Base-by-base conservation (phyloP, 2,888 invertebrate genomes). In the Lasioglossum morio region DNA sequence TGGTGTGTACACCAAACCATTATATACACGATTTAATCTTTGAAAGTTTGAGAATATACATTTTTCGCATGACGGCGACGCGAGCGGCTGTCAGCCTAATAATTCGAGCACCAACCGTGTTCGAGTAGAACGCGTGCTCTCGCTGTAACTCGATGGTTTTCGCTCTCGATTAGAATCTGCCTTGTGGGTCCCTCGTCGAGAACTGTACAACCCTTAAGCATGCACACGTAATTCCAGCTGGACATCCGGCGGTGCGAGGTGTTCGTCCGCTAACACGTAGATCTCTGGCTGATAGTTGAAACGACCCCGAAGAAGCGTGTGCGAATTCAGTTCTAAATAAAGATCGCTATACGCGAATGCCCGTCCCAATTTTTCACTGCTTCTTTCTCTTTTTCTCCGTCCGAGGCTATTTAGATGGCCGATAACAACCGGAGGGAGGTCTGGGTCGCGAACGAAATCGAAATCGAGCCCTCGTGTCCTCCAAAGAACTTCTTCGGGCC, bases 191-290 rank as follows among this genome's bases (percentile, higher is more conserved):
- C 12, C 48, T 74, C 30, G 48, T 46, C 63, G n/a, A 37, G n/a
- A 53, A 53, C 40, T 30, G 63, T 79, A 81, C 75, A 78, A 79
- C 34, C 72, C 60, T 57, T 14, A 78, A 83, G 40, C 85, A 81
- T 88, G 87, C 80, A 57, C 83, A 16, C 75, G 63, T 82, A 86
- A 86, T 88, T 89, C 79, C 81, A 85, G 77, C 69, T 75, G 72
- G 74, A 81, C 80, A 81, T 72, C 75, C 82, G 76, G 66, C 60
- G 75, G 76, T 46, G 23, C 48, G 73, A 37, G 80, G 77, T 74
- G 77, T 46, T 81, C 57, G 80, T 63, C 76, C 76, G 34, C 34
- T 57, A 37, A 80, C 72, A 72, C 87, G 72, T 8, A 88, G 83
- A 88, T 88, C 77, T 37, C 34, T 7, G 19, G 10, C 60, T 34